Base-by-base conservation (phyloP, 2,113 vertebrate genomes). In the Clarias magur region DNA sequence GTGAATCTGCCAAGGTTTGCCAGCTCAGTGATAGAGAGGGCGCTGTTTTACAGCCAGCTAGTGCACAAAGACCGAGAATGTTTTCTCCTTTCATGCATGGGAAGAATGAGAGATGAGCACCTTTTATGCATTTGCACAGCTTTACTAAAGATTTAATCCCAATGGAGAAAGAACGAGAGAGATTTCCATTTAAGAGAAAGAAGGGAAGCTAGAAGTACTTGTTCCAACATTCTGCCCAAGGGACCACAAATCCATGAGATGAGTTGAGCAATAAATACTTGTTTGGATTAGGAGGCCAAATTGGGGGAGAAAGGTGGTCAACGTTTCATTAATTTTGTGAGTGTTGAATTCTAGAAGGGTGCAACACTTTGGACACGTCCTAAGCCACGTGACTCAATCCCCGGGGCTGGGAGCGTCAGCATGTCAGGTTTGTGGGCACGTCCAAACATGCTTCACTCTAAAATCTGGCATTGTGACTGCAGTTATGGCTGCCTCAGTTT, bases 111-210 rank as follows among this genome's bases (percentile, higher is more conserved):
- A 85, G 79, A 87, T 19, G 89, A 94, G 94, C 95, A 95, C 94
- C 94, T 95, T 95, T 93, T 92, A 93, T 92, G 93, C 91, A 93
- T 95, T 95, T 95, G 94, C 94, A 95, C 95, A 95, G 94, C 94
- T 95, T 94, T 93, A 95, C 93, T 93, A 93, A 94, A 95, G 94
- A 95, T 92, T 60, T 75, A 16, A 93, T 94, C 92, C 91, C 92
- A 92, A 89, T 53, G 56, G n/a, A 91, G 86, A 90, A 88, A 48
- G n/a, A 56, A 78, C 13, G 73, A 78, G 60, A 85, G 82, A 83
- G 88, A 83, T 87, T 90, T 93, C 90, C 94, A 94, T 93, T 93
- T 93, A 92, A 93, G 92, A 88, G 93, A 91, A 89, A 85, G 86
- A 87, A 88, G 65, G 76, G 89, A 87, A 87, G 89, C 91, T 88